Evolutionary conservation across 2,797 vertebrate species (phyloP).

Genomic region (Typhlichthys eigenmanni): DNA sequence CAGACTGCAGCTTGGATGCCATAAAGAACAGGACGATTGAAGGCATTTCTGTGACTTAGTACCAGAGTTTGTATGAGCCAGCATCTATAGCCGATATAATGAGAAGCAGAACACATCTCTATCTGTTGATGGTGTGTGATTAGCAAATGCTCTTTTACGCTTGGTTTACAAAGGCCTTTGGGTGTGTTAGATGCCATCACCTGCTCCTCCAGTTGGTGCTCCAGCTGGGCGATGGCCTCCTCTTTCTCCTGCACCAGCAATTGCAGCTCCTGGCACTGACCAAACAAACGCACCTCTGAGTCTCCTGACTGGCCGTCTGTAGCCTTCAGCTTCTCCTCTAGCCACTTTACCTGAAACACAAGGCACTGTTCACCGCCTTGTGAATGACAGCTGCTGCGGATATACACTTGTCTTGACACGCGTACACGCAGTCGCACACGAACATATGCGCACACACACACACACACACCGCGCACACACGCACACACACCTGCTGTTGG

Average conservation of each 20-base stretch:
- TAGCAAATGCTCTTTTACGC: no score
- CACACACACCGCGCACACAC: background rate
- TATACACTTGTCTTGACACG: no score
- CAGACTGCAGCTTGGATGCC: no score
- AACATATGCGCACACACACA: background rate
- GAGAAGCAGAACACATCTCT: no score
- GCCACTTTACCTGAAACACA: slow-evolving; percentile 86
- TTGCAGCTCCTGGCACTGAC: slow-evolving; percentile 91
- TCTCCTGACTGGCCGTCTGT: slow-evolving; percentile 87
- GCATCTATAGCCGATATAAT: no score
- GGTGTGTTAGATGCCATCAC: slow-evolving; percentile 54
- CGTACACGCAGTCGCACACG: background rate
- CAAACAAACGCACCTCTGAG: slow-evolving; percentile 86
- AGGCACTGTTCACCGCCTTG: background rate
- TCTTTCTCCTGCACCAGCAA: slow-evolving; percentile 88
- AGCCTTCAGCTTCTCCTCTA: slow-evolving; percentile 94
- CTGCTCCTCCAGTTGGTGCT: slow-evolving; percentile 94
- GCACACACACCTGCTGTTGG: slow-evolving; percentile 86
- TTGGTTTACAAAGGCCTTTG: background rate
- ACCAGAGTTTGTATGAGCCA: no score
- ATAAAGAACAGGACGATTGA: no score
- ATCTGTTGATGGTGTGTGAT: no score
- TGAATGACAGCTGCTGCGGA: no score
- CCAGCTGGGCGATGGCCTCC: slow-evolving; percentile 83
- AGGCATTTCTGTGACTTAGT: no score